phyloP scores from a whole-genome alignment of 2,888 invertebrate species.

The Tetrapedia diversipes region DNA sequence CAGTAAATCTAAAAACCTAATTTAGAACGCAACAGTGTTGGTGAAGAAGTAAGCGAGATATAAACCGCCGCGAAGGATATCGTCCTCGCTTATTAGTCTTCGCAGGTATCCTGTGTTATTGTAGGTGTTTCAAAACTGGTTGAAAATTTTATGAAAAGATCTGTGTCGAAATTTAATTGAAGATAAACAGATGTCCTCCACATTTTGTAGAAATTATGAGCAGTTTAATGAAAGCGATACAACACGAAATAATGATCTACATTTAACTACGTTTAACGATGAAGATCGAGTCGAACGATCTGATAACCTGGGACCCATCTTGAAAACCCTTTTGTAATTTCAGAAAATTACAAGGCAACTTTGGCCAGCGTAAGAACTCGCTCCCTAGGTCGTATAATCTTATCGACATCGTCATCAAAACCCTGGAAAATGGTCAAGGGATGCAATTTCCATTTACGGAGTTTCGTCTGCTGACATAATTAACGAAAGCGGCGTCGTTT shows the following conservation, averaged over 20 bases:
- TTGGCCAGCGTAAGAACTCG: constrained; percentile 29
- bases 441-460: constrained; percentile 68
- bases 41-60: no score
- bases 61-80: no score
- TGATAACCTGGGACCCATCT: not conserved
- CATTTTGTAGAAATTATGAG: not conserved
- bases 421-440: constrained; percentile 53
- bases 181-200: no score
- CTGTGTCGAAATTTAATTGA: no score
- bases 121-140: no score
- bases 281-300: not conserved
- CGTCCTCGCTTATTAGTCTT: no score
- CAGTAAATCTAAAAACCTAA: no score
- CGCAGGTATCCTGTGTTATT: no score
- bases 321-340: constrained; percentile 18
- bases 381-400: constrained; percentile 25
- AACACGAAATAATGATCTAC: not conserved
- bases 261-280: not conserved
- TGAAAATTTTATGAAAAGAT: no score
- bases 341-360: constrained; percentile 24
- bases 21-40: no score
- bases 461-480: constrained; percentile 71
- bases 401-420: constrained; percentile 65
- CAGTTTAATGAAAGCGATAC: not conserved
- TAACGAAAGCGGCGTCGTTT: constrained; percentile 70